A percentile compares a stretch with the other conserved stretches of the same genome.
Conservation (phyloP, 1,140 invertebrate genomes). For the Brachystomella parvula region DNA sequence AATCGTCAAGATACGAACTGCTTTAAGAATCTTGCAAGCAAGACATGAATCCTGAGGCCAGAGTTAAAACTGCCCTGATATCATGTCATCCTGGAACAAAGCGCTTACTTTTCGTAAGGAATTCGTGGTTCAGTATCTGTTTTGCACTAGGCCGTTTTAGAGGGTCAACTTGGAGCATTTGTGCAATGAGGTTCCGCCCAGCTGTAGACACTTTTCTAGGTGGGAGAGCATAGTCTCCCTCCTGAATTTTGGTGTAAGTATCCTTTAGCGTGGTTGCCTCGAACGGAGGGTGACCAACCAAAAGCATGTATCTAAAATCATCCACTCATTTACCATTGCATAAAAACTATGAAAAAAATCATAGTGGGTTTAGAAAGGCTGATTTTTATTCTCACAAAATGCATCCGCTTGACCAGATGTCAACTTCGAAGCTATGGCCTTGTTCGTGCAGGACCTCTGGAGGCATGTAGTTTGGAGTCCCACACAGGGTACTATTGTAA, state of each 20-base stretch:
- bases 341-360: conserved; percentile 41
- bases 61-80: too few relatives aligned
- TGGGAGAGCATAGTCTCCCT: conserved; percentile 56
- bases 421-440: conserved; percentile 59
- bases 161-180: conserved; percentile 52
- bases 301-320: conserved; percentile 50
- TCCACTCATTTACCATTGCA: conserved; percentile 41
- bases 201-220: conserved; percentile 42
- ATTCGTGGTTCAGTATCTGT: conserved; percentile 51
- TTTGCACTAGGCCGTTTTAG: conserved; percentile 50
- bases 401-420: conserved; percentile 57
- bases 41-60: too few relatives aligned
- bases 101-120: conserved; percentile 48
- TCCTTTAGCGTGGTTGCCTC: conserved; percentile 56
- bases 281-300: conserved; percentile 60
- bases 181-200: conserved; percentile 50
- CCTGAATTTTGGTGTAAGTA: conserved; percentile 55
- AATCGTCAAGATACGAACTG: background rate
- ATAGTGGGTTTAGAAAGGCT: background rate
- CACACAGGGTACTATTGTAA: conserved; percentile 51
- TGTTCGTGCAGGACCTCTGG: conserved; percentile 57
- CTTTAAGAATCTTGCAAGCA: too few relatives aligned
- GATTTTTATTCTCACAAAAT: conserved; percentile 47
- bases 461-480: conserved; percentile 62
- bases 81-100: background rate